Evolutionary conservation across 2,888 invertebrate genomes (phyloP).

Genomic region (Leuctra nigra): DNA sequence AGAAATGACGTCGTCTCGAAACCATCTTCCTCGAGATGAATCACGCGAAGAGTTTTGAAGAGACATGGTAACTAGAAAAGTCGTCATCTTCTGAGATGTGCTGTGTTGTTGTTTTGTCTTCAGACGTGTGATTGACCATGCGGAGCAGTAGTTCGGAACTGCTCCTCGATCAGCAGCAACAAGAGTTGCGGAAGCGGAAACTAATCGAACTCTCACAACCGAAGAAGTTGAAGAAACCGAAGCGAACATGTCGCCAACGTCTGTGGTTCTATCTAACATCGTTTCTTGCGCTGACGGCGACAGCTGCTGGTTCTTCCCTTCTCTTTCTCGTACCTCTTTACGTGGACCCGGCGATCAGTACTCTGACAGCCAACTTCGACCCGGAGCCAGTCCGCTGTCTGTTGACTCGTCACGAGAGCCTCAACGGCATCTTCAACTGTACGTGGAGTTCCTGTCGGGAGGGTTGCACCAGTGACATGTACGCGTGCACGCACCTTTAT

Average conservation of each 20-base stretch:
- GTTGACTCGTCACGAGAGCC: slow-evolving; percentile 61
- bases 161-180: slow-evolving; percentile 68
- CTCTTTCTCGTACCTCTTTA: slow-evolving; percentile 67
- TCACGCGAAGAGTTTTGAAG: too few relatives aligned
- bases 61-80: too few relatives aligned
- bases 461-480: slow-evolving; percentile 73
- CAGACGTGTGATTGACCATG: slow-evolving; percentile 45
- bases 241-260: slow-evolving; percentile 57
- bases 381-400: slow-evolving; percentile 66
- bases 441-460: slow-evolving; percentile 75
- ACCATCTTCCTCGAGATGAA: too few relatives aligned
- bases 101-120: too few relatives aligned
- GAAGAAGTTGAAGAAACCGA: slow-evolving; percentile 41
- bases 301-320: slow-evolving; percentile 63
- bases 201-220: slow-evolving; percentile 49
- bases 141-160: slow-evolving; percentile 72
- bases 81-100: too few relatives aligned
- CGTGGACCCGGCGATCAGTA: slow-evolving; percentile 60
- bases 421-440: slow-evolving; percentile 68
- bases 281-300: slow-evolving; percentile 60
- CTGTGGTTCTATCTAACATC: slow-evolving; percentile 64
- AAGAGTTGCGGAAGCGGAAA: slow-evolving; percentile 58
- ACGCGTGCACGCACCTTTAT: slow-evolving; percentile 60
- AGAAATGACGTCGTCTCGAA: too few relatives aligned
- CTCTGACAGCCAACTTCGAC: slow-evolving; percentile 57